phyloP scores from a whole-genome alignment of 2,113 vertebrate genomes.

The Nycticebus coucang region DNA sequence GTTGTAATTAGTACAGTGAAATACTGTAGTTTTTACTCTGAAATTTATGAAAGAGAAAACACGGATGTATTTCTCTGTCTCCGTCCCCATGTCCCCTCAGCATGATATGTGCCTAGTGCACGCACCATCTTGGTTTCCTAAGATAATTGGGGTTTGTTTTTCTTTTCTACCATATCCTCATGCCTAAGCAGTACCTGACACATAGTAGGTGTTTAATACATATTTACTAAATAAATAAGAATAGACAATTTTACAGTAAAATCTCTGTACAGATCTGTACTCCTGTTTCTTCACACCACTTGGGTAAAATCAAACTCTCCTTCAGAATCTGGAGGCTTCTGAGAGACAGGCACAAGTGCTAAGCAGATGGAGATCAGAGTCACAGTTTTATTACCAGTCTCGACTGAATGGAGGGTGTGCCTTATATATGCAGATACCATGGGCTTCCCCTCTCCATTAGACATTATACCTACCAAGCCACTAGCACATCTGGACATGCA shows the following conservation, averaged over 20 bases:
- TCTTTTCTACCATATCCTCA: background rate
- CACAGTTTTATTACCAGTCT: constrained; percentile 20
- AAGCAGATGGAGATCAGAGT: constrained; percentile 49
- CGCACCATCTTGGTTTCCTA: background rate
- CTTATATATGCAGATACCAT: constrained; percentile 35
- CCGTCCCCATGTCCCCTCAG: background rate
- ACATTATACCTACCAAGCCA: background rate
- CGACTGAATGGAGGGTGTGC: background rate
- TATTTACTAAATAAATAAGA: background rate
- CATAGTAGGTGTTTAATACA: background rate
- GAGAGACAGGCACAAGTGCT: constrained; percentile 8
- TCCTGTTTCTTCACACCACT: background rate
- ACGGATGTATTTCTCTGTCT: background rate
- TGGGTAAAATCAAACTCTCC: background rate
- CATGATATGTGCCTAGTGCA: background rate
- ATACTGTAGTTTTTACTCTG: background rate
- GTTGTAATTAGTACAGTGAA: background rate
- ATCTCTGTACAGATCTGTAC: background rate
- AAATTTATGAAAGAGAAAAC: background rate
- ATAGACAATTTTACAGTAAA: background rate
- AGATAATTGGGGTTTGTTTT: background rate
- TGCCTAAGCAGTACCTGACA: background rate
- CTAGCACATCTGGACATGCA: background rate
- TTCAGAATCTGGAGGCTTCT: constrained; percentile 41
- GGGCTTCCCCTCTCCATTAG: constrained; percentile 13